Evolutionary conservation across 2,888 invertebrate species (phyloP).

Genomic region (Oscheius sp.): DNA sequence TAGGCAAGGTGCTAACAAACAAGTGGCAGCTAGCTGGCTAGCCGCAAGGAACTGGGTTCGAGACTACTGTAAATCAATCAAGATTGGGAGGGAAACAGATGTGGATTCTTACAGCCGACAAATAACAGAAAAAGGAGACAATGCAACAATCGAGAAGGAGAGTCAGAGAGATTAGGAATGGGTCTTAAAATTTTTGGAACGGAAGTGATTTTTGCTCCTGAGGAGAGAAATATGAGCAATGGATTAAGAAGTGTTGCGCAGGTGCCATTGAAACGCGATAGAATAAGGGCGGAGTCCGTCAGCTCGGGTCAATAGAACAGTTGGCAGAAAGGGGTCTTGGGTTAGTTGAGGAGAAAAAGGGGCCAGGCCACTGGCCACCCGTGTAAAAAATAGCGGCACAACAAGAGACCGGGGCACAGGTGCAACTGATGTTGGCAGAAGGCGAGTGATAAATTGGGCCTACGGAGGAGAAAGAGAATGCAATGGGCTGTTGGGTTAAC

Average conservation of each 20-base stretch:
- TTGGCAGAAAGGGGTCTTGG: not conserved
- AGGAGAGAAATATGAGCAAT: too few relatives aligned
- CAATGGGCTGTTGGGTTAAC: not conserved
- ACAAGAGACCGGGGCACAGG: not conserved
- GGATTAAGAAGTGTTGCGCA: not conserved
- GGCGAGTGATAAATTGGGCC: not conserved
- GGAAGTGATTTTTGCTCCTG: too few relatives aligned
- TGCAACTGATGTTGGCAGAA: not conserved
- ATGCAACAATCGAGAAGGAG: not conserved
- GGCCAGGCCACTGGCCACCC: slow-evolving; percentile 12
- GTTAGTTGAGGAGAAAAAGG: too few relatives aligned
- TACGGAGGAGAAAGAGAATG: not conserved
- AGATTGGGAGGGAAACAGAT: too few relatives aligned
- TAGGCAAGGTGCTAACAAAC: too few relatives aligned
- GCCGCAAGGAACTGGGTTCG: too few relatives aligned
- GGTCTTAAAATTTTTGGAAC: not conserved
- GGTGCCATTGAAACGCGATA: not conserved
- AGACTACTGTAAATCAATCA: too few relatives aligned
- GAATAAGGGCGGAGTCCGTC: not conserved
- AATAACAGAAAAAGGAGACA: not conserved
- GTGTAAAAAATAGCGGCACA: slow-evolving; percentile 16
- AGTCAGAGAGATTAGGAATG: not conserved
- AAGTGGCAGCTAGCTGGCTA: too few relatives aligned
- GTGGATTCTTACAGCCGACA: not conserved
- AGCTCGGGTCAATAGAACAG: slow-evolving; percentile 15